These are phyloP conservation scores for Suncus etruscus DNA, from an alignment of 2,113 vertebrate species.

Conservation along the genomic window DNA sequence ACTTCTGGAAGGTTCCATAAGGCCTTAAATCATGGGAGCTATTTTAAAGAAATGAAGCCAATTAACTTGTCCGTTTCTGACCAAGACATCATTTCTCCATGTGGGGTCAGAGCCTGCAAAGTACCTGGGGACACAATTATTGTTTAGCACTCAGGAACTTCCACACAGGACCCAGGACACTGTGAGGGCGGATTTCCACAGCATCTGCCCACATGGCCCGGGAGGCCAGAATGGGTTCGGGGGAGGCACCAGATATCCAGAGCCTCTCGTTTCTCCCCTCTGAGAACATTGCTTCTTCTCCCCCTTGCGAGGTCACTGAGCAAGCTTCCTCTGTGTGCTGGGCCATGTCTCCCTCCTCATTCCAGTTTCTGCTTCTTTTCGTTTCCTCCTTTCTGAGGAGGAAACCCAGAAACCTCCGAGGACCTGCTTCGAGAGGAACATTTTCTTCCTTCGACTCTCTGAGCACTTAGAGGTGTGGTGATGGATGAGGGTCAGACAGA, in stretches of 20 bases:
- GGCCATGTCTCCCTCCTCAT: accelerated
- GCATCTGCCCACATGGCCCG: too few relatives aligned
- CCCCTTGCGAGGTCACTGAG: not conserved
- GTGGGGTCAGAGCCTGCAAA: slow-evolving; percentile 77
- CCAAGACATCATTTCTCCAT: slow-evolving; percentile 84
- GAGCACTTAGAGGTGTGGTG: not conserved
- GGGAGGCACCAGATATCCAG: too few relatives aligned
- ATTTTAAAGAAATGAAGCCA: slow-evolving; percentile 86
- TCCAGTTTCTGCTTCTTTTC: accelerated
- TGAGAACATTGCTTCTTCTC: not conserved
- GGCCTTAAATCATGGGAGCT: slow-evolving; percentile 83
- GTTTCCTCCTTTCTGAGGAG: accelerated
- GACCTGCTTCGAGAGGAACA: not conserved
- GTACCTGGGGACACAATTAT: slow-evolving; percentile 79
- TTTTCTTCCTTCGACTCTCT: not conserved
- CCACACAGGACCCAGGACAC: slow-evolving; percentile 12
- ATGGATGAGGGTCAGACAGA: not conserved
- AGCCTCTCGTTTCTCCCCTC: not conserved
- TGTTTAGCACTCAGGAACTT: slow-evolving; percentile 69
- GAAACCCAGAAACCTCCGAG: not conserved
- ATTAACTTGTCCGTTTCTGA: slow-evolving; percentile 84
- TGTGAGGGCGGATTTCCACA: too few relatives aligned
- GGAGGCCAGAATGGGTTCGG: too few relatives aligned
- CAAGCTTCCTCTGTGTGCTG: too few relatives aligned
- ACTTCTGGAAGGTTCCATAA: slow-evolving; percentile 79